These are phyloP conservation scores for Xerus rutilus DNA, from an alignment of 2,797 vertebrate genomes.

Conservation along the genomic window DNA sequence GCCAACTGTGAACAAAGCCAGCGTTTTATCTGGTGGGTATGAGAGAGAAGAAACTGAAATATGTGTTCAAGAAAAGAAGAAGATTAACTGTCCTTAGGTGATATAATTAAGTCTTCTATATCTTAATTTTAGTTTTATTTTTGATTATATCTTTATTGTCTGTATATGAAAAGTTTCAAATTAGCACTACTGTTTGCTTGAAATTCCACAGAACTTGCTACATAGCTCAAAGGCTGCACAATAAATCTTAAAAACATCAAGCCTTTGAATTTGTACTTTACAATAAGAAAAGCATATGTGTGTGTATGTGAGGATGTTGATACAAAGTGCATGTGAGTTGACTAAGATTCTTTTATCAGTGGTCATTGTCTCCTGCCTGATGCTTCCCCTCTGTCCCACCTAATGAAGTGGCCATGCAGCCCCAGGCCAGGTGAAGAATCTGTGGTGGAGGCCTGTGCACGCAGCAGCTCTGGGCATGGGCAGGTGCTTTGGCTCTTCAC, in stretches of 20 bases:
- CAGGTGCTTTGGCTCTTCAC: rapidly evolving
- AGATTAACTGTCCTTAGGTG: neutral
- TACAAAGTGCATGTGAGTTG: rapidly evolving
- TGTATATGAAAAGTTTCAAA: neutral
- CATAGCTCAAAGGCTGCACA: neutral
- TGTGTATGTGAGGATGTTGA: neutral
- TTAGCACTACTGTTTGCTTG: neutral
- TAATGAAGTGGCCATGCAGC: rapidly evolving
- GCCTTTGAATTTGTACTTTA: neutral
- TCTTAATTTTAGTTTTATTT: neutral
- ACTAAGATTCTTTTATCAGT: rapidly evolving
- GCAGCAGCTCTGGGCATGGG: neutral
- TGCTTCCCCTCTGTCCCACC: too few species aligned
- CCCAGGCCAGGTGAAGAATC: rapidly evolving
- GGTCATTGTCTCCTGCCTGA: neutral
- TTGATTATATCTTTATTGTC: neutral
- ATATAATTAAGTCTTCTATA: neutral
- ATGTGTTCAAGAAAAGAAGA: neutral
- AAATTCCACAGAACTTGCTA: neutral
- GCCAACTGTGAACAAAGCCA: neutral
- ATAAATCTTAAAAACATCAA: neutral
- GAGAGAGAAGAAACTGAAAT: neutral
- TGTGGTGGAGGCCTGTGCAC: neutral
- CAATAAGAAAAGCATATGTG: neutral
- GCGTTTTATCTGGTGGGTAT: neutral